Percentiles rank a stretch among this genome's conserved stretches.
phyloP scores from a whole-genome alignment of 2,113 vertebrate genomes.

The Mobula birostris region DNA sequence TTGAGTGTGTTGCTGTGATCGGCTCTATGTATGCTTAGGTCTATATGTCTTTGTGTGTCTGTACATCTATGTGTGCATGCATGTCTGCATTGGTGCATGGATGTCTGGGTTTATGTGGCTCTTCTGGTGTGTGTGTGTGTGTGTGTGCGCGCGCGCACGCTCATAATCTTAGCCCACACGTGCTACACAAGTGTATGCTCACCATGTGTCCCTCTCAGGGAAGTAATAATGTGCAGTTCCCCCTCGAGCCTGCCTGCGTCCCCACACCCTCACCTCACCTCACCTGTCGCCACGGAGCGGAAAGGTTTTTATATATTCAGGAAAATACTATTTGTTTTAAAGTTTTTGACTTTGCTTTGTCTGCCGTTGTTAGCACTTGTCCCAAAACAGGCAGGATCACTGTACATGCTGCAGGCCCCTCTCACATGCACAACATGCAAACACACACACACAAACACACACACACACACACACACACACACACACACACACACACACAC shows the following conservation, averaged over 20 bases:
- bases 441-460: too few species aligned
- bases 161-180: background rate
- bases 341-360: background rate
- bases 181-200: too few species aligned
- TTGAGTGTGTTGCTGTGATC: too few species aligned
- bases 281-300: background rate
- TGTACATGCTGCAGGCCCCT: background rate
- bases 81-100: too few species aligned
- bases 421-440: background rate
- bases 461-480: too few species aligned
- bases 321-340: slow-evolving; percentile 12
- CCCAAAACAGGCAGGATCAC: background rate
- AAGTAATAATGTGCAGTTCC: background rate
- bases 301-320: background rate
- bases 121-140: background rate
- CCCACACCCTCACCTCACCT: background rate
- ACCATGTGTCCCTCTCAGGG: too few species aligned
- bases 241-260: background rate
- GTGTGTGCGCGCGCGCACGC: background rate
- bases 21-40: too few species aligned
- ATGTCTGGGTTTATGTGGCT: too few species aligned
- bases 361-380: background rate
- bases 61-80: background rate
- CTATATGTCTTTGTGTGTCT: background rate
- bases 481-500: too few species aligned